phyloP scores from a whole-genome alignment of 2,888 invertebrate species.

The Glaucopsyche alexis region DNA sequence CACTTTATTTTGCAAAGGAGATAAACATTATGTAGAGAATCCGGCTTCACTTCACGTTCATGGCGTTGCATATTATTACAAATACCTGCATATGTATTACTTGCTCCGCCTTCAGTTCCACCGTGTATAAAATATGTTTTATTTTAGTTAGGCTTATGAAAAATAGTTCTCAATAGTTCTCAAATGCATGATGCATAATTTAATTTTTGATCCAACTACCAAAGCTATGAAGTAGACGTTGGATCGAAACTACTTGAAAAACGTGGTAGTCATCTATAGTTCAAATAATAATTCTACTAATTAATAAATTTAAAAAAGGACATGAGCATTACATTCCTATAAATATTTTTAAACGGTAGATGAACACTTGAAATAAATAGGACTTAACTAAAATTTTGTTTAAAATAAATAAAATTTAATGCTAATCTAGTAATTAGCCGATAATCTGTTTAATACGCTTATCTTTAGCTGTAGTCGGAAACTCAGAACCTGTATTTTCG shows the following conservation, averaged over 20 bases:
- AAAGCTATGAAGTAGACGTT: too few relatives aligned
- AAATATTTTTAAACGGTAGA: too few relatives aligned
- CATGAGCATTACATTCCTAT: too few relatives aligned
- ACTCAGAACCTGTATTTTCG: constrained; percentile 3
- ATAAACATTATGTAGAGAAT: constrained; percentile 3
- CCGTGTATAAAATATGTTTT: neutral
- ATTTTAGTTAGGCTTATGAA: neutral
- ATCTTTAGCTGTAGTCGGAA: neutral
- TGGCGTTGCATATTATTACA: constrained; percentile 19
- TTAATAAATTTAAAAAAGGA: too few relatives aligned
- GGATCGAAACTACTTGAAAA: too few relatives aligned
- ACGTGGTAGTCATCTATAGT: too few relatives aligned
- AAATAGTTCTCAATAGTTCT: neutral
- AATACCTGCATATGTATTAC: constrained; percentile 7
- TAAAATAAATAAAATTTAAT: neutral
- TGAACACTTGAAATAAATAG: neutral
- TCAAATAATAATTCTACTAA: too few relatives aligned
- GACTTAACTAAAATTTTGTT: neutral
- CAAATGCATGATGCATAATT: neutral
- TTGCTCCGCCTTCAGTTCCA: constrained; percentile 16
- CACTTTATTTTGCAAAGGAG: neutral
- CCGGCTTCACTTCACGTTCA: constrained; percentile 2
- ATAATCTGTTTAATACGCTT: constrained; percentile 9
- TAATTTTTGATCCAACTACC: too few relatives aligned
- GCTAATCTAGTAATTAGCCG: constrained; percentile 11